Base-by-base conservation (phyloP, 2,113 vertebrate genomes). In the Oreotrochilus melanogaster region DNA sequence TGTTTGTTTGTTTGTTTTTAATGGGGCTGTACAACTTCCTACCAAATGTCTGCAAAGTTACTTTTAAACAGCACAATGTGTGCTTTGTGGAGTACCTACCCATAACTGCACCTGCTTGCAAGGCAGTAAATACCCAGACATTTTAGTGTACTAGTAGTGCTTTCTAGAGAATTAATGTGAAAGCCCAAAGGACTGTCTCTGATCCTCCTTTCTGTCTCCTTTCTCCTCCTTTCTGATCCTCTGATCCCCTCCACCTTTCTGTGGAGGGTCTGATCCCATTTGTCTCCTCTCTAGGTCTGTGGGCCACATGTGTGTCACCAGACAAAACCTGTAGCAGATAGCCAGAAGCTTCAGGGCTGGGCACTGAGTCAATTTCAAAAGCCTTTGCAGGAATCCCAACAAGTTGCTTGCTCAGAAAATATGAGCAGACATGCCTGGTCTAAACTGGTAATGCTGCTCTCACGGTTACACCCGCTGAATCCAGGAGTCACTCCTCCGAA, bases 241-340 rank as follows among this genome's bases (percentile, higher is more conserved):
- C n/a, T n/a, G n/a, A n/a, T n/a, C n/a, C n/a, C n/a, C n/a, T n/a
- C 37, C 30, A 33, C 56, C 15, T 51, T 70, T 60, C 81, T 48
- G 21, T 47, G 25, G 58, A 31, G 43, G 58, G 27, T 58, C 56
- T 31, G 27, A 58, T 43, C 66, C 54, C 28, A 50, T 50, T 60
- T 60, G 3, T 18, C 16, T 18, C 31, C 47, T 73, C 25, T 43
- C 12, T 3, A 25, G 48, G 9, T 19, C 43, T 54, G 11, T 37
- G 10, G 11, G 5, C 48, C 66, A 35, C 30, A 57, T 35, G 10
- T 18, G 6, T 14, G 9, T 22, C 65, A 30, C n/a, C 8, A 30
- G 30, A 3, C 2, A 0, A 23, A 33, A 47, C 25, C 14, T 2
- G 0, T 11, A 30, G n/a, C 24, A 80, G 51, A 60, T 2, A 45